Evolutionary conservation across 2,888 invertebrate genomes (phyloP), one percentile per base, ranked within the genome.

Genomic region (Hyppa rectilinea): DNA sequence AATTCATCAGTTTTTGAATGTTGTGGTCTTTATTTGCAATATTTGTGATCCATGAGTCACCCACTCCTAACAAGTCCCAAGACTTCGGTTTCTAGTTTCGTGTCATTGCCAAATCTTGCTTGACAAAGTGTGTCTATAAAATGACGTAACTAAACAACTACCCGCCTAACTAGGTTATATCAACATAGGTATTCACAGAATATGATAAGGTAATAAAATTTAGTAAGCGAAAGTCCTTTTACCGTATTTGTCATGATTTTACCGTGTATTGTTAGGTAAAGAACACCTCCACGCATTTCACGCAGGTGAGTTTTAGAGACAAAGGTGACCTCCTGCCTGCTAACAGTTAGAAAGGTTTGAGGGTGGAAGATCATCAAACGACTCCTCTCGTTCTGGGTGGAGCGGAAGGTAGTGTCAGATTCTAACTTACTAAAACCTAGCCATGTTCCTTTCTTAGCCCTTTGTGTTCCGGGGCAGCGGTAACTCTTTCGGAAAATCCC

Each of bases 151-250:
- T 17, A 31, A 63, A 20, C 17, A 36, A 56, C 5, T 36, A 36
- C 17, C 6, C 17, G 40, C 20, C 23, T 29, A 23, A 55, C 40
- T 47, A 53, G 75, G 75, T 67, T 75, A n/a, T 34, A 23, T 34
- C 38, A 71, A 75, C 34, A 55, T 29, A 5, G 7, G 17, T 66
- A 20, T 74, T 38, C 31, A 45, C 43, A 74, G 31, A 73, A 23
- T 20, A 23, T 17, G 60, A 62, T 38, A 31, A 38, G 40, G 29
- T 29, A 50, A 43, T 43, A 29, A 17, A 47, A 55, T 26, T 4
- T 20, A 17, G 26, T 60, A 43, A 36, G 43, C 36, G 43, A 62
- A 52, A 71, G 36, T 45, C 4, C 0, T 31, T 38, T 29, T 12
- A 12, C 12, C 4, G 36, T 7, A 7, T 36, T 23, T 6, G 20